Conservation (phyloP, 2,888 invertebrate species). For the Brenthis ino region DNA sequence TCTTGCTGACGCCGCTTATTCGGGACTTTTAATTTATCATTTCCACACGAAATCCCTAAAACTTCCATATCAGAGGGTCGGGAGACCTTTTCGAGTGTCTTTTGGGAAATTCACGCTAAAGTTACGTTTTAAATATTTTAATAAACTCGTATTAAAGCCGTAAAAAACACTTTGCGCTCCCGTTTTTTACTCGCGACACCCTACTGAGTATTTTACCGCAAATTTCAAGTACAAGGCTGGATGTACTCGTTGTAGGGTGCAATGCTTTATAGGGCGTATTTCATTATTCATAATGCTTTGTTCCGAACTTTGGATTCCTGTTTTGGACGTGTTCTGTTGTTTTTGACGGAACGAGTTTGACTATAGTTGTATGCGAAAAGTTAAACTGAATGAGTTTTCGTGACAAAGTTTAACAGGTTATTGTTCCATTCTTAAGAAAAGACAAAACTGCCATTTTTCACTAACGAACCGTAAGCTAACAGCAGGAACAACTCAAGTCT, state of each 20-base stretch:
- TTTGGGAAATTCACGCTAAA: constrained; percentile 78
- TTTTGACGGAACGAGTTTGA: constrained; percentile 54
- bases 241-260: constrained; percentile 42
- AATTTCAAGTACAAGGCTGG: constrained; percentile 48
- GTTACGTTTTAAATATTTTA: constrained; percentile 81
- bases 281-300: constrained; percentile 81
- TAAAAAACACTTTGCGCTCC: constrained; percentile 78
- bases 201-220: constrained; percentile 53
- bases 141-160: constrained; percentile 80
- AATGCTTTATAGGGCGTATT: constrained; percentile 65
- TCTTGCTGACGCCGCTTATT: constrained; percentile 56
- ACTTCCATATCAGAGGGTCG: constrained; percentile 60
- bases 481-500: no score
- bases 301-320: constrained; percentile 64
- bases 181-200: constrained; percentile 69
- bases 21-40: constrained; percentile 74
- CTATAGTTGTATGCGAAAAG: constrained; percentile 21
- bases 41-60: constrained; percentile 61
- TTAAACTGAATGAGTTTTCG: constrained; percentile 19
- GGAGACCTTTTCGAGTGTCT: constrained; percentile 70
- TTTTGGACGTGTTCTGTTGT: constrained; percentile 64
- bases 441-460: not conserved
- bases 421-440: constrained; percentile 2
- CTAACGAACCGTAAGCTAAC: not conserved
- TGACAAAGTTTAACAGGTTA: constrained; percentile 15